Evolutionary conservation across 2,888 invertebrate genomes (phyloP).

Genomic region (Stratiomys singularior): DNA sequence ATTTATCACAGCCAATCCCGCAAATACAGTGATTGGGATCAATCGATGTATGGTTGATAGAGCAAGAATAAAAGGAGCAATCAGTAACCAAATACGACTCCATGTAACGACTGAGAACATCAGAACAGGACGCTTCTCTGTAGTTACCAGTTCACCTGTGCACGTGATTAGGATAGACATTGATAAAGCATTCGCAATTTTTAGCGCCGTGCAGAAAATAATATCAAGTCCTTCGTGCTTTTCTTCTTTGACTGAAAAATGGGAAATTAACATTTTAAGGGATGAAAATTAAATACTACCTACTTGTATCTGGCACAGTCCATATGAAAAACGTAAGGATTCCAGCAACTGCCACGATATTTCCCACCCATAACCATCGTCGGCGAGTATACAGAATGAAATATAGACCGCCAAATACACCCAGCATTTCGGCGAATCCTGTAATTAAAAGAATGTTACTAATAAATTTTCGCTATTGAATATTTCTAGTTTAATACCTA

Average conservation of each 20-base stretch:
- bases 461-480: not conserved
- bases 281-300: conserved; percentile 41
- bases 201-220: conserved; percentile 61
- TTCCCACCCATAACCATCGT: conserved; percentile 62
- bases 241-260: conserved; percentile 55
- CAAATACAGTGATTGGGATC: conserved; percentile 61
- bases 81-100: conserved; percentile 59
- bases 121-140: conserved; percentile 57
- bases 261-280: not conserved
- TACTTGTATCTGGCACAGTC: conserved; percentile 60
- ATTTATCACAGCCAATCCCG: conserved; percentile 59
- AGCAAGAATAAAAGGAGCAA: conserved; percentile 60
- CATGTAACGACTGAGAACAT: conserved; percentile 61
- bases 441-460: not conserved
- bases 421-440: conserved; percentile 64
- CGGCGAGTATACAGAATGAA: conserved; percentile 62
- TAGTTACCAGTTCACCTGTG: conserved; percentile 62
- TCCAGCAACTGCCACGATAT: conserved; percentile 59
- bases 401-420: conserved; percentile 62
- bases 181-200: conserved; percentile 62
- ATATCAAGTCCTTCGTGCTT: conserved; percentile 61
- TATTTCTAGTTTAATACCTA: conserved; percentile 58
- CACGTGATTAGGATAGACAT: conserved; percentile 64
- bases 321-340: conserved; percentile 60
- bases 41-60: conserved; percentile 59